Evolutionary conservation across 2,113 vertebrate genomes (phyloP).

Genomic region (Vanacampus margaritifer): DNA sequence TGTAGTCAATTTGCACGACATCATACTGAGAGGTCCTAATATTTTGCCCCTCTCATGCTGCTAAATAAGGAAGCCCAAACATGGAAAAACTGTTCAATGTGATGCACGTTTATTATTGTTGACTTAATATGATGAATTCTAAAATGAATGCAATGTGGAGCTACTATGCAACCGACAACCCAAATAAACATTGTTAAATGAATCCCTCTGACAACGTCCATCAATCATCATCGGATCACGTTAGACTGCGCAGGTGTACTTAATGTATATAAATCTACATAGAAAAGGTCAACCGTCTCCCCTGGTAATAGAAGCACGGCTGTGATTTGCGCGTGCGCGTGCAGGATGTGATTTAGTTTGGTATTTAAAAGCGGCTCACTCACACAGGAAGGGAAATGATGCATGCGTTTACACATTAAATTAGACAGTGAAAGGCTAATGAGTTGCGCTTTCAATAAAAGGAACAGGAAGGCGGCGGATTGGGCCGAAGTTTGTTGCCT

Average conservation of each 20-base stretch:
- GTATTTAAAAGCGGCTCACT: conserved; percentile 57
- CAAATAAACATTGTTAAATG: no score
- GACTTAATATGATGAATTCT: no score
- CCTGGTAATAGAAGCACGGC: conserved; percentile 30
- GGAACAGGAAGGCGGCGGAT: conserved; percentile 29
- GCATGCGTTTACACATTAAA: conserved; percentile 54
- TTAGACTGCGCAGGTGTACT: neutral
- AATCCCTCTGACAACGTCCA: neutral
- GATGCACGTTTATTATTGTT: no score
- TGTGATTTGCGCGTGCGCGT: conserved; percentile 12
- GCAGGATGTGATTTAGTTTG: conserved; percentile 54
- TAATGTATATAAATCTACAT: neutral
- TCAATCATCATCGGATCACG: neutral
- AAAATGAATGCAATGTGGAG: neutral
- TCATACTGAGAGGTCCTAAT: neutral
- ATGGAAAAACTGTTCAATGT: no score
- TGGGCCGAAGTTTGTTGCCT: neutral
- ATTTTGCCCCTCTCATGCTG: neutral
- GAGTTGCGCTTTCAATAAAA: conserved; percentile 56
- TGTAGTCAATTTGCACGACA: neutral
- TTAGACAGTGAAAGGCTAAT: conserved; percentile 56
- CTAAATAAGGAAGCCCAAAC: neutral
- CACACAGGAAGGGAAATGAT: conserved; percentile 57
- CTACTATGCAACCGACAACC: no score
- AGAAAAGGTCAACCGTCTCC: conserved; percentile 25